Base-by-base conservation (phyloP, 2,797 vertebrate genomes). In the Phaenicophaeus curvirostris region DNA sequence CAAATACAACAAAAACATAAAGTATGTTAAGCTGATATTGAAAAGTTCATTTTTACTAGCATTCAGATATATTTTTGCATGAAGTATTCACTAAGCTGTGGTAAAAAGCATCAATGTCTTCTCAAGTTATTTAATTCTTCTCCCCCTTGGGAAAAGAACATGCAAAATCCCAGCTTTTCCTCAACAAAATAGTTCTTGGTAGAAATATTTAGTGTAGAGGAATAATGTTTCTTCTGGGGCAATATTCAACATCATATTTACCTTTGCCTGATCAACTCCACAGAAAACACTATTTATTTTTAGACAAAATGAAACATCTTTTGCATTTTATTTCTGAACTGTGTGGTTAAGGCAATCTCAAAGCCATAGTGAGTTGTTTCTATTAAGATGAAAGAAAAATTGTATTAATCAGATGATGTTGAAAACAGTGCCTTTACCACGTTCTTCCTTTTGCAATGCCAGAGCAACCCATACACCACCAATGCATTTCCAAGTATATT, bases 401-500 rank as follows among this genome's bases (percentile, higher is more conserved):
- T 82, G 77, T 77, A 93, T 69, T 87, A 80, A 86, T 92, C 85
- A 86, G 82, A 92, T 87, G 66, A 75, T 78, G 55, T 94, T 73
- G 79, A 91, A 96, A 94, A 89, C 78, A 50, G 54, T 4, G 66
- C 24, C 46, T 82, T 90, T 37, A 93, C 91, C 93, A 85, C 86
- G 76, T 44, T 91, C 87, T 54, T 94, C 87, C 74, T 82, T 90
- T 59, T 63, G 67, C 67, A 51, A 33, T 73, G 83, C 87, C 93
- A 86, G 59, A 94, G 85, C 42, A 84, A 69, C 61, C 65, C 89
- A 44, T 86, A 21, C 8, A 24, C 89, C 89, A 87, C 73, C 85
- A 46, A n/a, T 39, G 63, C 3, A 16, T 86, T 94, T 95, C 93
- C 85, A 96, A 96, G 95, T 90, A 95, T 90, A 93, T 73, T 46